Percentiles rank a stretch among this genome's conserved stretches.
phyloP scores from a whole-genome alignment of 2,888 invertebrate genomes.

The Ichneumoninae sp. region DNA sequence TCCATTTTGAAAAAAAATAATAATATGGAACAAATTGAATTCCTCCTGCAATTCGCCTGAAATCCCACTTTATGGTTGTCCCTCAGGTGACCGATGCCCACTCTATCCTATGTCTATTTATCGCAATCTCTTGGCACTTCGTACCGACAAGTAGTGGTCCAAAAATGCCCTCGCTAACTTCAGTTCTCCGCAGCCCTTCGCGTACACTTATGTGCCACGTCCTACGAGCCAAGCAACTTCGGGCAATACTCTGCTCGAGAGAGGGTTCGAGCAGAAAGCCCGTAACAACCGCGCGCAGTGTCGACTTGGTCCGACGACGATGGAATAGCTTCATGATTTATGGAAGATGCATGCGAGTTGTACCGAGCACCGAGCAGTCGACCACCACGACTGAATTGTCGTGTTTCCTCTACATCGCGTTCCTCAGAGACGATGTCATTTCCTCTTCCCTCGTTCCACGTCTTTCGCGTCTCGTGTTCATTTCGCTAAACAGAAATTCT shows the following conservation, averaged over 20 bases:
- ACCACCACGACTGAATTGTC: constrained; percentile 72
- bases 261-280: constrained; percentile 9
- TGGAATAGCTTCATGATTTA: constrained; percentile 74
- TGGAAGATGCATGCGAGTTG: constrained; percentile 71
- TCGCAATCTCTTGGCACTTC: neutral
- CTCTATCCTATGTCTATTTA: neutral
- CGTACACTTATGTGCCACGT: neutral
- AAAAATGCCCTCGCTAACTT: neutral
- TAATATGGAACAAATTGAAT: neutral
- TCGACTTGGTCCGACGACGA: constrained; percentile 39
- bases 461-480: constrained; percentile 11
- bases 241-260: neutral
- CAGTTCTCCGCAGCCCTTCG: neutral
- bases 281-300: constrained; percentile 40
- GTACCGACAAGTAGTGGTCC: neutral
- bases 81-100: neutral
- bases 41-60: no score
- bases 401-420: constrained; percentile 53
- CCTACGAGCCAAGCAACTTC: neutral
- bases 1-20: neutral
- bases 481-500: constrained; percentile 12
- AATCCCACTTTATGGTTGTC: no score
- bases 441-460: constrained; percentile 11
- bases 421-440: constrained; percentile 8
- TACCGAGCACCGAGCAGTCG: constrained; percentile 51